A percentile compares a stretch with the other conserved stretches of the same genome.
These are phyloP conservation scores for Hoplodrina ambigua DNA, from an alignment of 2,888 invertebrate genomes.

Conservation along the genomic window DNA sequence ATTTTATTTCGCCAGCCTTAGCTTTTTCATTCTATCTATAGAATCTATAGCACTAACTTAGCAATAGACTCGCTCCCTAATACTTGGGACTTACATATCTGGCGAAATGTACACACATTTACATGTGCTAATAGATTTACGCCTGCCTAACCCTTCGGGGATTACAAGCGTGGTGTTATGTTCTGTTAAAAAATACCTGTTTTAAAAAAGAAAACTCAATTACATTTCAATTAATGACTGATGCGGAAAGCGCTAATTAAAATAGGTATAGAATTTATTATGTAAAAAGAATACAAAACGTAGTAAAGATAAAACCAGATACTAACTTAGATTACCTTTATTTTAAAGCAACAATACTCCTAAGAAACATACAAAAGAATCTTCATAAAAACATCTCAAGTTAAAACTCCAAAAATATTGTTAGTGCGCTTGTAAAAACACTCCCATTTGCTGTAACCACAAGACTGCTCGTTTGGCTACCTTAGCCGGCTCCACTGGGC, in stretches of 20 bases:
- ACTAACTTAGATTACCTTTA: not conserved
- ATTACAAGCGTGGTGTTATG: no score
- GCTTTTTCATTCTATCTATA: no score
- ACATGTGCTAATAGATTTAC: no score
- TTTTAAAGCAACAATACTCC: slow-evolving; percentile 4
- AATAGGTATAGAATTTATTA: no score
- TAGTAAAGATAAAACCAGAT: not conserved
- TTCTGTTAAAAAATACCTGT: no score
- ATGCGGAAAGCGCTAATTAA: not conserved
- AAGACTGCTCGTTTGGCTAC: slow-evolving; percentile 47
- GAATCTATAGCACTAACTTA: no score
- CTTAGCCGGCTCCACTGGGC: slow-evolving; percentile 30
- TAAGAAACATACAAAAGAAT: not conserved
- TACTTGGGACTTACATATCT: no score
- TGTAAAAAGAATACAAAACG: not conserved
- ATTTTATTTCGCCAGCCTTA: not conserved
- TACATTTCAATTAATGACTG: no score
- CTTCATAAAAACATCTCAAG: not conserved
- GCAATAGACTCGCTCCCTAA: no score
- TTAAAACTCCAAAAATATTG: slow-evolving; percentile 26
- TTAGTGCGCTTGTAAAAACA: slow-evolving; percentile 49
- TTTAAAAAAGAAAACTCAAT: no score
- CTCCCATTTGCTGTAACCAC: slow-evolving; percentile 31
- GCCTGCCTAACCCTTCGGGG: no score
- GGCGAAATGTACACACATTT: no score